These are phyloP conservation scores for Cricetomys ansorgei DNA, from an alignment of 2,113 vertebrate genomes.

Conservation along the genomic window DNA sequence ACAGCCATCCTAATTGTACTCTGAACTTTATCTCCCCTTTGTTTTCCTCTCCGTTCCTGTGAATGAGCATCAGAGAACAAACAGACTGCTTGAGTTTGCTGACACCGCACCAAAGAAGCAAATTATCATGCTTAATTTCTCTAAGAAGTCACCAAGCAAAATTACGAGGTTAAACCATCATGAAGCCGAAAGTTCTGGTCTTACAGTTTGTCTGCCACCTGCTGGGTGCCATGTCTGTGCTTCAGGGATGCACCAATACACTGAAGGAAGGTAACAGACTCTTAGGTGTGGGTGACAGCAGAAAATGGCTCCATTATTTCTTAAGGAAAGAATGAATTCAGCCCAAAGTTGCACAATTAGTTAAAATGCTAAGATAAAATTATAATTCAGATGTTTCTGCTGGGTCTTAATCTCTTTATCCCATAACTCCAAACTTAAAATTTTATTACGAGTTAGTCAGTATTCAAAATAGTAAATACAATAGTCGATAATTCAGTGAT, in stretches of 20 bases:
- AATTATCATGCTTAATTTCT: neutral
- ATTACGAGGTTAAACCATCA: neutral
- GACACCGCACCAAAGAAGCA: neutral
- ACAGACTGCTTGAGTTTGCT: neutral
- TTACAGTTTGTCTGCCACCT: neutral
- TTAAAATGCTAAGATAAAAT: slow-evolving; percentile 8
- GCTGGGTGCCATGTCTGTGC: neutral
- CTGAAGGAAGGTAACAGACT: neutral
- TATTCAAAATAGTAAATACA: neutral
- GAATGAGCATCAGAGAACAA: neutral
- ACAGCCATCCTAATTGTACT: neutral
- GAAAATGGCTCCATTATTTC: neutral
- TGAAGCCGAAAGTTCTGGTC: neutral
- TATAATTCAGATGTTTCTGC: neutral
- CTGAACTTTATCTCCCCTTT: neutral
- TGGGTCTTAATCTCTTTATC: neutral
- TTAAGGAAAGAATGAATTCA: neutral
- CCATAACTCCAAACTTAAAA: neutral
- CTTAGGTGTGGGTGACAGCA: neutral
- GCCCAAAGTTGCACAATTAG: neutral
- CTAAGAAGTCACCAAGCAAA: neutral
- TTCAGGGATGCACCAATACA: neutral
- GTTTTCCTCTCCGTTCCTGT: neutral
- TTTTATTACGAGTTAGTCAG: neutral
- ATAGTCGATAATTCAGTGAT: neutral